These are phyloP conservation scores for Ceriagrion tenellum DNA, from an alignment of 2,888 invertebrate genomes.

Conservation along the genomic window DNA sequence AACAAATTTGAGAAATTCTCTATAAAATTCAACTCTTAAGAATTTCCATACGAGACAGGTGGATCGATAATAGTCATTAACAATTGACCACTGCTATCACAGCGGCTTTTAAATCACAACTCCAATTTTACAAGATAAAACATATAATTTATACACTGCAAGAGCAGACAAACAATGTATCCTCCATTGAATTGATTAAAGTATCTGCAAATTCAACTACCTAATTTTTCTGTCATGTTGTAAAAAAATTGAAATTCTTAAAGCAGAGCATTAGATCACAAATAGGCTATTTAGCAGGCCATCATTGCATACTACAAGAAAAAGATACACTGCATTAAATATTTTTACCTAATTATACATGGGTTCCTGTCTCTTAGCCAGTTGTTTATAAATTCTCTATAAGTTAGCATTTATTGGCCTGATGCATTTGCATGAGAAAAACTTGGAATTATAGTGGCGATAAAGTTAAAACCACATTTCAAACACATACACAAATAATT, in stretches of 20 bases:
- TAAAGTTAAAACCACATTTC: neutral
- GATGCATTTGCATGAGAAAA: neutral
- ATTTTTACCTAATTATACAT: too few relatives aligned
- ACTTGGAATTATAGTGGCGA: neutral
- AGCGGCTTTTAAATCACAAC: neutral
- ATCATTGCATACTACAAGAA: too few relatives aligned
- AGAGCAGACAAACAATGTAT: neutral
- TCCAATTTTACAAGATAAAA: neutral
- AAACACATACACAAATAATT: neutral
- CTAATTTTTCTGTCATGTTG: neutral
- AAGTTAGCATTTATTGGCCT: too few relatives aligned
- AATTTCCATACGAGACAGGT: neutral
- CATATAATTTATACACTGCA: neutral
- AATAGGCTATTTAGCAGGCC: neutral
- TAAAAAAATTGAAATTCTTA: neutral
- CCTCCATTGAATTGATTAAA: neutral
- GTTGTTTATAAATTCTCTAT: too few relatives aligned
- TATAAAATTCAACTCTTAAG: neutral
- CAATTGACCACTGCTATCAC: neutral
- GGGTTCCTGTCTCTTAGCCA: too few relatives aligned
- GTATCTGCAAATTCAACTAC: neutral
- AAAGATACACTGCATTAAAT: too few relatives aligned
- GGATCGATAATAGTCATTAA: neutral
- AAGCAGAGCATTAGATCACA: neutral
- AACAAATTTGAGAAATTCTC: neutral